These are phyloP conservation scores for Bilobella aurantiaca DNA, from an alignment of 1,140 invertebrate species.

Conservation along the genomic window DNA sequence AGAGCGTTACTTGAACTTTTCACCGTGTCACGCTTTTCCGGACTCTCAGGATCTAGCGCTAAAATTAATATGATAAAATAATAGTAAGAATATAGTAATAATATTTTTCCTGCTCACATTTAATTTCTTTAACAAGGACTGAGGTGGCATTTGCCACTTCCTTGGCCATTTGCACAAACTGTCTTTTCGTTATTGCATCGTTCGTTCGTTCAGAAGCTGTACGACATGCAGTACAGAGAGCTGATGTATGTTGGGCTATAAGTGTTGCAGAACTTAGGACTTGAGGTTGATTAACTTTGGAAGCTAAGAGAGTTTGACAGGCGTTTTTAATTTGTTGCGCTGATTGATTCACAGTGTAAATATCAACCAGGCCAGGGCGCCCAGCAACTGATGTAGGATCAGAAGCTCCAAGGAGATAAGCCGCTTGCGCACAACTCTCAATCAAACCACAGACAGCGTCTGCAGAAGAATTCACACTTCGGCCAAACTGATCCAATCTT, in stretches of 20 bases:
- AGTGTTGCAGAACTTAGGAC: slow-evolving; percentile 80
- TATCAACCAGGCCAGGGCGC: slow-evolving; percentile 79
- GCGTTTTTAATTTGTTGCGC: slow-evolving; percentile 79
- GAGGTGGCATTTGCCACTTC: slow-evolving; percentile 95
- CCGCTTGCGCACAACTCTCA: slow-evolving; percentile 72
- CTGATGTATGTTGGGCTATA: slow-evolving; percentile 92
- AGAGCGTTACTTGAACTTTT: slow-evolving; percentile 72
- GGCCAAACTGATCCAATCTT: slow-evolving; percentile 76
- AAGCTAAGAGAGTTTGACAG: slow-evolving; percentile 66
- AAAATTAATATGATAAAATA: slow-evolving; percentile 29
- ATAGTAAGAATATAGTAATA: neutral
- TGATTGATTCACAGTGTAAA: slow-evolving; percentile 75
- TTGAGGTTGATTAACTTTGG: slow-evolving; percentile 68
- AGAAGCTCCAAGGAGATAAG: slow-evolving; percentile 85
- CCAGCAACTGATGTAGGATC: slow-evolving; percentile 85
- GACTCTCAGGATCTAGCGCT: slow-evolving; percentile 66
- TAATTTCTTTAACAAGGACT: slow-evolving; percentile 87
- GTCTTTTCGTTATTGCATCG: slow-evolving; percentile 86
- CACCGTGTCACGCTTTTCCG: slow-evolving; percentile 62
- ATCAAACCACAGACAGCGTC: slow-evolving; percentile 80
- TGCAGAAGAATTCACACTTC: slow-evolving; percentile 71
- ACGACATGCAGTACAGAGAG: slow-evolving; percentile 87
- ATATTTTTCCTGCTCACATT: no score
- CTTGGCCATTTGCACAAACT: slow-evolving; percentile 95
- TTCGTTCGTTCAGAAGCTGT: slow-evolving; percentile 80